Evolutionary conservation across 1,140 invertebrate genomes (phyloP).

Genomic region (Bombus sibiricus): DNA sequence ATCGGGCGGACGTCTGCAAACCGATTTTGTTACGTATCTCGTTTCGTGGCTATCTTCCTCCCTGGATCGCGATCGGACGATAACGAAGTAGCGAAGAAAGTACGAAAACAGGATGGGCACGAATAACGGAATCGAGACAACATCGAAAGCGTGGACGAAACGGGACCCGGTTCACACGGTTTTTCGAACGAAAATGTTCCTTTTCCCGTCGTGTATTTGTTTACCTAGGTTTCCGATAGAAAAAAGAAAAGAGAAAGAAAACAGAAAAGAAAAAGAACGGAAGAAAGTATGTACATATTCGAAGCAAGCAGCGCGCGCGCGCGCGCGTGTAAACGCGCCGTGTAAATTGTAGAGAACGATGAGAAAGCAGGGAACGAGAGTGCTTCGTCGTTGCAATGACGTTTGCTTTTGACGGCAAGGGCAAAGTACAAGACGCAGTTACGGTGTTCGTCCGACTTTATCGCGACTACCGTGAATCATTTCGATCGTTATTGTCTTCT

Average conservation of each 20-base stretch:
- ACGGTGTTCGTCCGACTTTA: conserved; percentile 77
- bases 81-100: background rate
- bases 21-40: background rate
- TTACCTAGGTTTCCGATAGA: no score
- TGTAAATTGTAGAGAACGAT: no score
- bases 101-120: background rate
- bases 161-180: background rate
- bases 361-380: background rate
- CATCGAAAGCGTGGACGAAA: background rate
- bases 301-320: background rate
- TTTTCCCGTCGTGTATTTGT: no score
- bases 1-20: background rate
- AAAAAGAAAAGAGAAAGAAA: background rate
- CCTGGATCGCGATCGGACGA: background rate
- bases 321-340: background rate
- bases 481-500: conserved; percentile 74
- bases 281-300: no score
- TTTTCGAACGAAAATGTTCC: background rate
- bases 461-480: conserved; percentile 77
- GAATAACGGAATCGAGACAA: background rate
- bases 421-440: conserved; percentile 81
- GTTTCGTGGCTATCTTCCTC: background rate
- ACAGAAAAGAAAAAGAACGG: background rate
- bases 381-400: conserved; percentile 33
- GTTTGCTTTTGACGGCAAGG: conserved; percentile 49